Evolutionary conservation across 2,113 vertebrate species (phyloP).

Genomic region (Thermophis baileyi): DNA sequence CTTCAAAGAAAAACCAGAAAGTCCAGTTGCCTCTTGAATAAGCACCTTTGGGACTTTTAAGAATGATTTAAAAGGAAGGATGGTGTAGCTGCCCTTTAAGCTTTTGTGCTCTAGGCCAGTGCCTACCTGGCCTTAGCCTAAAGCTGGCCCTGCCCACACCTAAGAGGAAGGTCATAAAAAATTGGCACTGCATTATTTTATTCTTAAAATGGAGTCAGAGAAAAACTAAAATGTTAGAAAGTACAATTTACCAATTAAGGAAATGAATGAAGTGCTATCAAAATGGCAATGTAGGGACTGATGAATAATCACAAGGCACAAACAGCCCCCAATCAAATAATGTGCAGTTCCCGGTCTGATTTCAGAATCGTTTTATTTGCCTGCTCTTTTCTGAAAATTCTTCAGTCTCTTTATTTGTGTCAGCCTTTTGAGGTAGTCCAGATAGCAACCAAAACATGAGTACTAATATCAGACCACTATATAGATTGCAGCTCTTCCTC

Average conservation of each 20-base stretch:
- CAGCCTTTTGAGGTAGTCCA: neutral
- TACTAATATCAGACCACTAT: neutral
- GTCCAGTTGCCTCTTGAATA: no score
- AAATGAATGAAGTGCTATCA: neutral
- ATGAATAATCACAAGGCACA: neutral
- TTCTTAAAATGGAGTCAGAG: neutral
- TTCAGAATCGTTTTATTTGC: neutral
- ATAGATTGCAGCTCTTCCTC: neutral
- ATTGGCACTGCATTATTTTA: neutral
- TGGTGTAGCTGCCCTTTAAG: no score
- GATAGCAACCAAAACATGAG: neutral
- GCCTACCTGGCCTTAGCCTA: neutral
- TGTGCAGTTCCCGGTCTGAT: neutral
- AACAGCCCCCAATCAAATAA: neutral
- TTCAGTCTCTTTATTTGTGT: neutral
- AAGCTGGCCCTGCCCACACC: neutral
- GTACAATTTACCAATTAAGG: neutral
- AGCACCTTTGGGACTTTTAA: no score
- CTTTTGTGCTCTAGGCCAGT: neutral
- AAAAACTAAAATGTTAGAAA: neutral
- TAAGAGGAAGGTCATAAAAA: neutral
- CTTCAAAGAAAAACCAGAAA: no score
- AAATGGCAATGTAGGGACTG: no score
- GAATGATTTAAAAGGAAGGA: no score
- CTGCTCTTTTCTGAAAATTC: neutral